Evolutionary conservation across 2,113 vertebrate genomes (phyloP).

Genomic region (Neogobius melanostomus): DNA sequence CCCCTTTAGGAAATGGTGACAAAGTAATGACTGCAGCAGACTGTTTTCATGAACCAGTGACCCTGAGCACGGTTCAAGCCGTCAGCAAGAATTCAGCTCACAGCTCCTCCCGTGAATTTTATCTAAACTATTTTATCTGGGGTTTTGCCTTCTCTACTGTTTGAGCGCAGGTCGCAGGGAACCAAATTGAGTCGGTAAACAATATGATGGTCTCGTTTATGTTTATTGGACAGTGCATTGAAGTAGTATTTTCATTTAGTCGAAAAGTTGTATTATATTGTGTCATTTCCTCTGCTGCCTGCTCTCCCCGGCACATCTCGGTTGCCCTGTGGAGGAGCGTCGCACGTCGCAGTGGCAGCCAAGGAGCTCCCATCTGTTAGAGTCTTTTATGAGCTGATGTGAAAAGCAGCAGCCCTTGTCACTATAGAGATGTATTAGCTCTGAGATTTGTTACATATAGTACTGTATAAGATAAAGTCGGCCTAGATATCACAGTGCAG

Average conservation of each 20-base stretch:
- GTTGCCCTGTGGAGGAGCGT: slow-evolving; percentile 42
- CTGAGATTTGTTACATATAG: slow-evolving; percentile 21
- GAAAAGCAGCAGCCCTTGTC: slow-evolving; percentile 60
- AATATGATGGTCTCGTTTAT: no score
- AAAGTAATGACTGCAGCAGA: slow-evolving; percentile 33
- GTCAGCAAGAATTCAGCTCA: slow-evolving; percentile 21
- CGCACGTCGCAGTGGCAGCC: slow-evolving; percentile 19
- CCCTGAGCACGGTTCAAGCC: slow-evolving; percentile 13
- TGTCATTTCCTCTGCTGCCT: no score
- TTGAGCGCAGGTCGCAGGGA: background rate
- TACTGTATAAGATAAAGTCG: background rate
- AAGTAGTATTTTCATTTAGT: no score
- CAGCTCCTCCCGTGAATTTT: slow-evolving; percentile 3
- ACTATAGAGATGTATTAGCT: slow-evolving; percentile 36
- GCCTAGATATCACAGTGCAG: slow-evolving; percentile 18
- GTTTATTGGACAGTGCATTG: no score
- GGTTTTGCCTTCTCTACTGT: slow-evolving; percentile 8
- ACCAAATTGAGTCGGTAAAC: no score
- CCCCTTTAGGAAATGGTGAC: slow-evolving; percentile 5
- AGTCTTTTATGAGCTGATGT: slow-evolving; percentile 59
- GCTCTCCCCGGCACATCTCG: slow-evolving; percentile 43
- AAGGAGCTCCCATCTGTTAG: slow-evolving; percentile 56
- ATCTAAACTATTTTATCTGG: slow-evolving; percentile 13
- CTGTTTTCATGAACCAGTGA: slow-evolving; percentile 17
- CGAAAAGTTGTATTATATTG: no score